Percentiles rank a stretch among this genome's conserved stretches.
Conservation (phyloP, 1,140 invertebrate species). For the Drosophila pallidifrons region DNA sequence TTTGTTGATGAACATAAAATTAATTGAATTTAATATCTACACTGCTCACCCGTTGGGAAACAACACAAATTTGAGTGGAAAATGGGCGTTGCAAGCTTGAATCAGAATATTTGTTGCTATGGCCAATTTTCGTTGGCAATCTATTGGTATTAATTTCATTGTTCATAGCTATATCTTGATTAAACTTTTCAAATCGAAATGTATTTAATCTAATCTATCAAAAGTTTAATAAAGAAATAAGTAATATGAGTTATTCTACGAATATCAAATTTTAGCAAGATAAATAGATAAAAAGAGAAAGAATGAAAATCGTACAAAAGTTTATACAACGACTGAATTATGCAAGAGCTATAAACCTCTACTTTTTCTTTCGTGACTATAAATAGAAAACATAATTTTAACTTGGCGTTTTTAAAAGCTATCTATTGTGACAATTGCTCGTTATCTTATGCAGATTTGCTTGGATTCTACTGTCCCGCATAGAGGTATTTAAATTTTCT, state of each 20-base stretch:
- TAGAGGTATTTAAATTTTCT: conserved; percentile 31
- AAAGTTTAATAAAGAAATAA: not conserved
- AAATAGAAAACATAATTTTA: conserved; percentile 18
- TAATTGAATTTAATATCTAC: not conserved
- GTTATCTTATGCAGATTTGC: conserved; percentile 24
- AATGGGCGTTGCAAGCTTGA: not conserved
- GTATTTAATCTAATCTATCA: not conserved
- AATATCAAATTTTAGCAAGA: not conserved
- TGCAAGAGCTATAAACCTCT: not conserved
- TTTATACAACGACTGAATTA: not conserved
- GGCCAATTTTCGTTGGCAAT: not conserved
- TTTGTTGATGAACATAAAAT: too few relatives aligned
- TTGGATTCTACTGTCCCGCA: conserved; percentile 13
- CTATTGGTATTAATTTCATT: conserved; percentile 5
- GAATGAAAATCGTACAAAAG: not conserved
- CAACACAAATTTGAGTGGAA: not conserved
- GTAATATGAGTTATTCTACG: not conserved
- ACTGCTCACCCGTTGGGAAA: not conserved
- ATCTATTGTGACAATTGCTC: conserved; percentile 33
- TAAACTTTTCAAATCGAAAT: not conserved
- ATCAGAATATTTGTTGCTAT: not conserved
- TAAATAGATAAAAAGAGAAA: not conserved
- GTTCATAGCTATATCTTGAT: conserved; percentile 7
- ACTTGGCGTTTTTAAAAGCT: not conserved
- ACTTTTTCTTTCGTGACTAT: not conserved